Evolutionary conservation across 1,140 invertebrate species (phyloP), one percentile per base, ranked within the genome.

Genomic region (Tetramorium simillimum): DNA sequence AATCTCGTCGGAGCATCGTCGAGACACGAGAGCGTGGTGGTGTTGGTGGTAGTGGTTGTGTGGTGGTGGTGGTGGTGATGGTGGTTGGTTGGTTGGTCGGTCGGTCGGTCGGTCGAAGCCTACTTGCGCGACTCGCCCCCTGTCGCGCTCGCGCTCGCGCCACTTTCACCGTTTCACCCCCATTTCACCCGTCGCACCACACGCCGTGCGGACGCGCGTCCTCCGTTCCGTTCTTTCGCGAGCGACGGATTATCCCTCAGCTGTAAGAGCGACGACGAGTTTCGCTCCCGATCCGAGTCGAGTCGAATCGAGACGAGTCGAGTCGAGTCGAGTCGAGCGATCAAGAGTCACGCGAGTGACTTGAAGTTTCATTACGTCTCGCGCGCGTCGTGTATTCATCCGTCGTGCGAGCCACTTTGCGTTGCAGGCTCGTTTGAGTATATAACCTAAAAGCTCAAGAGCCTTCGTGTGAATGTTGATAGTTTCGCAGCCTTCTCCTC

Each of bases 391-490:
- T 12, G 0, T 21, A n/a, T 65, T 63, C n/a, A 10, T 33, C 5
- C 21, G 24, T 14, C 28, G 28, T 16, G 51, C 70, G 28, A 21
- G 21, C 12, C 4, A 58, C 37, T 33, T 82, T 40, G 53, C 51
- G 33, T 33, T 33, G 33, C 28, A 18, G 16, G 51, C 33, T 73
- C 5, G 62, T 72, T 87, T 53, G 18, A 84, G 10, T 3, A 78
- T 84, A 92, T 94, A 94, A 94, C 93, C 93, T 94, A 33, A 33
- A 33, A 33, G 3, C 33, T 3, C 40, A 91, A 92, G 89, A 80
- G 40, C 58, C 33, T 76, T 88, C 72, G 89, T 90, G 87, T 90
- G 87, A 88, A 93, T 93, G 92, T 90, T 78, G 86, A 86, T 88
- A 90, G 82, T 87, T 88, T 67, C 69, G 65, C 63, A 49, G 60